Evolutionary conservation across 1,140 invertebrate genomes (phyloP).

Genomic region (Cherax quadricarinatus): DNA sequence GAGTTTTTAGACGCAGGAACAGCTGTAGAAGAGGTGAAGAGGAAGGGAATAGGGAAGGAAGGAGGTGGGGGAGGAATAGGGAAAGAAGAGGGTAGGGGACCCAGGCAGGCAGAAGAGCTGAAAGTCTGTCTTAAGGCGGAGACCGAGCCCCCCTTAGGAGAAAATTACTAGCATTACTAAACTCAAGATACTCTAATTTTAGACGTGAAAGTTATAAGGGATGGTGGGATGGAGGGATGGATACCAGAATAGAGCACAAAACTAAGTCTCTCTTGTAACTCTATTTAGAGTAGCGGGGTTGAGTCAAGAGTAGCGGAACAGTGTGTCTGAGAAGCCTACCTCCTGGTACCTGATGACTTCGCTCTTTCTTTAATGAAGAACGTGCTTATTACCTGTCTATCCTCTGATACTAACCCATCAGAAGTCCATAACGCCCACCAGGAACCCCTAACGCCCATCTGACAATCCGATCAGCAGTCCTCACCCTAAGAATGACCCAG

Average conservation of each 20-base stretch:
- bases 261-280: background rate
- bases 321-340: background rate
- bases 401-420: background rate
- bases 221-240: background rate
- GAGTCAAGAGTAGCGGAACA: too few relatives aligned
- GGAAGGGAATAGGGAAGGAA: background rate
- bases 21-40: background rate
- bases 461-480: background rate
- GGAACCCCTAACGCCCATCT: conserved; percentile 3
- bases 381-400: conserved; percentile 47
- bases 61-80: background rate
- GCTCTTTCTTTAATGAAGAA: conserved; percentile 55
- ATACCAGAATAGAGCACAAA: background rate
- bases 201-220: background rate
- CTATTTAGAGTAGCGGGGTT: conserved; percentile 18
- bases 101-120: too few relatives aligned
- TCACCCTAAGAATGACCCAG: background rate
- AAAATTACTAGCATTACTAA: background rate
- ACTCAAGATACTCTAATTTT: background rate
- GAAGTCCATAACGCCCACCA: background rate
- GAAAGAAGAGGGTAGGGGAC: background rate
- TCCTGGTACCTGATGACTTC: conserved; percentile 34
- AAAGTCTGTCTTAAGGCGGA: background rate
- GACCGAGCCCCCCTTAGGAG: background rate
- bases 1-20: conserved; percentile 29